Percentiles rank a stretch among this genome's conserved stretches.
Evolutionary conservation across 2,113 vertebrate genomes (phyloP).

Genomic region (Stigmatopora nigra): DNA sequence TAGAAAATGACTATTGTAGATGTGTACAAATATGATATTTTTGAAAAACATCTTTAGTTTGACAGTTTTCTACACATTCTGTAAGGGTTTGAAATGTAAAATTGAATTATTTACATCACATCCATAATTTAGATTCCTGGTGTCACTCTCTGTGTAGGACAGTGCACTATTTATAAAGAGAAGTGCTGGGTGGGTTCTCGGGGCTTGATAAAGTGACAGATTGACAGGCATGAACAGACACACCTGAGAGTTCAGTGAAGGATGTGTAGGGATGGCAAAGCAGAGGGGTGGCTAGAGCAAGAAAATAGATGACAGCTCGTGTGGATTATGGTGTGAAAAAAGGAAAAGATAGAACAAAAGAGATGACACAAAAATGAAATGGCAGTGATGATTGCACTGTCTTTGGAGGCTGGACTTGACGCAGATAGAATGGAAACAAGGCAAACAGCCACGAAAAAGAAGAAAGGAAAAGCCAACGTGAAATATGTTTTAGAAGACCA

Average conservation of each 20-base stretch:
- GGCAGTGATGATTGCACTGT: slow-evolving; percentile 23
- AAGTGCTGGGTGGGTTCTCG: slow-evolving; percentile 10
- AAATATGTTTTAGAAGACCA: neutral
- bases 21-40: neutral
- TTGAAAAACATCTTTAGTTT: neutral
- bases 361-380: slow-evolving; percentile 18
- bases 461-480: neutral
- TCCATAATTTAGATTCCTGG: slow-evolving; percentile 10
- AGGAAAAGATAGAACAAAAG: slow-evolving; percentile 12
- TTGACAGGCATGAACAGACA: slow-evolving; percentile 31
- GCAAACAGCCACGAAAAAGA: neutral
- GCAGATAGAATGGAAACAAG: slow-evolving; percentile 3
- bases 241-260: slow-evolving; percentile 23
- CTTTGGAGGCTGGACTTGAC: slow-evolving; percentile 19
- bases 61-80: no score
- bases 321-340: neutral
- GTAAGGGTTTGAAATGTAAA: neutral
- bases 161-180: slow-evolving; percentile 27
- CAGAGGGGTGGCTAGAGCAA: slow-evolving; percentile 1
- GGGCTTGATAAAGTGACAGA: slow-evolving; percentile 34
- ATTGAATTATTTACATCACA: slow-evolving; percentile 1
- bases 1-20: no score
- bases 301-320: neutral
- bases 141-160: slow-evolving; percentile 17
- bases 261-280: neutral